Conservation (phyloP, 2,888 invertebrate species). For the Acrobasis repandana region DNA sequence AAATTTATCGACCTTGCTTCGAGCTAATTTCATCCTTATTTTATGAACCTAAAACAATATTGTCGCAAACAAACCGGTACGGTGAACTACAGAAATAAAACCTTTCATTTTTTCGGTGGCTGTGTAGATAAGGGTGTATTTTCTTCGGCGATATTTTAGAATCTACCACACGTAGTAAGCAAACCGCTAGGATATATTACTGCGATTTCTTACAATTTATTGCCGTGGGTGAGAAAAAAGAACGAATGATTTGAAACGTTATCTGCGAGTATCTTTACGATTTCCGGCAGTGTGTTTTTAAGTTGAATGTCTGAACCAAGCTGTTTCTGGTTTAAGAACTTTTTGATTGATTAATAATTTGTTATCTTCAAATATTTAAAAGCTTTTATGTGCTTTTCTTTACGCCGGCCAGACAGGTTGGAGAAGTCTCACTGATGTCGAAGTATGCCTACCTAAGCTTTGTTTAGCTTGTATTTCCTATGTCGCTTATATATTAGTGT, state of each 20-base stretch:
- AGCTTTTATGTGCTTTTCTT: no score
- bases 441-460: no score
- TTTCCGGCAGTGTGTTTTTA: constrained; percentile 35
- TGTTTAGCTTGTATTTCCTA: no score
- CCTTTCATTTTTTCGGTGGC: constrained; percentile 26
- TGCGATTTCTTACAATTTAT: constrained; percentile 42
- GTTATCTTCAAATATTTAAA: background rate
- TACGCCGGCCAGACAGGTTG: no score
- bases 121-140: constrained; percentile 33
- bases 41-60: constrained; percentile 20
- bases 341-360: background rate
- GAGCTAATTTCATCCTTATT: constrained; percentile 11
- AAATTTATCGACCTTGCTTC: constrained; percentile 15
- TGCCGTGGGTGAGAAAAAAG: constrained; percentile 38
- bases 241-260: constrained; percentile 37
- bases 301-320: constrained; percentile 19
- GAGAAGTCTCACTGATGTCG: no score
- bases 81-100: constrained; percentile 25
- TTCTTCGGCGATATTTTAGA: constrained; percentile 36
- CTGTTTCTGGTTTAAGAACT: background rate
- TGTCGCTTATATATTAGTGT: no score
- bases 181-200: constrained; percentile 40
- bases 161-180: constrained; percentile 39
- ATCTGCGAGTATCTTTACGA: constrained; percentile 35
- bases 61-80: constrained; percentile 21